phyloP scores from a whole-genome alignment of 2,888 invertebrate genomes.

The Plebejus argus region DNA sequence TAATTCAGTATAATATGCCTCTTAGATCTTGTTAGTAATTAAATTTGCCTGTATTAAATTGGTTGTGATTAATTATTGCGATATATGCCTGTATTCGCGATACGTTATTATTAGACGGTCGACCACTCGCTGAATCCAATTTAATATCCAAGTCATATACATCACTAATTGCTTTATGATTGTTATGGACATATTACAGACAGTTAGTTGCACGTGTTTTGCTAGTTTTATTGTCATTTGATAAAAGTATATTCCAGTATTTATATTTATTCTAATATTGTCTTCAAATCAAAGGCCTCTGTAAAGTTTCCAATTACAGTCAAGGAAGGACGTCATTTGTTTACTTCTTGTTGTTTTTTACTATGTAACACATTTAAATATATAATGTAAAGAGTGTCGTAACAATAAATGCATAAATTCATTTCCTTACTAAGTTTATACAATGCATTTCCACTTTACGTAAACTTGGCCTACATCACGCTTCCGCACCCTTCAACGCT shows the following conservation, averaged over 20 bases:
- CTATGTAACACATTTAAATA: too few relatives aligned
- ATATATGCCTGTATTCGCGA: neutral
- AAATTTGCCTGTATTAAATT: neutral
- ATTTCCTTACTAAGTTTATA: constrained; percentile 1
- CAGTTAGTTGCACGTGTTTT: neutral
- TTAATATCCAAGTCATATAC: neutral
- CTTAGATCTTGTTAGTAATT: neutral
- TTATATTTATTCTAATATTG: too few relatives aligned
- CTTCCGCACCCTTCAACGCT: constrained; percentile 11
- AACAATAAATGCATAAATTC: neutral
- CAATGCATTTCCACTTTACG: neutral
- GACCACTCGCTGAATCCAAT: neutral
- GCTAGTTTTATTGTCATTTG: neutral
- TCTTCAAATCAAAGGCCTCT: neutral
- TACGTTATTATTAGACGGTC: neutral
- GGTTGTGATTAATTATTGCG: constrained; percentile 1
- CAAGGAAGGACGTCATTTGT: too few relatives aligned
- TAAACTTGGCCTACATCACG: constrained; percentile 17
- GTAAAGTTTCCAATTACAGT: neutral
- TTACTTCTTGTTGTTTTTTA: too few relatives aligned
- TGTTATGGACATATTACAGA: neutral
- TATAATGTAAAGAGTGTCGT: neutral
- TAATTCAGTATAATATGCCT: neutral
- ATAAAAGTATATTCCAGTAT: too few relatives aligned
- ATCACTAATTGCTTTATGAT: neutral